Base-by-base conservation (phyloP, 2,888 invertebrate genomes). In the Synanthedon formicaeformis region DNA sequence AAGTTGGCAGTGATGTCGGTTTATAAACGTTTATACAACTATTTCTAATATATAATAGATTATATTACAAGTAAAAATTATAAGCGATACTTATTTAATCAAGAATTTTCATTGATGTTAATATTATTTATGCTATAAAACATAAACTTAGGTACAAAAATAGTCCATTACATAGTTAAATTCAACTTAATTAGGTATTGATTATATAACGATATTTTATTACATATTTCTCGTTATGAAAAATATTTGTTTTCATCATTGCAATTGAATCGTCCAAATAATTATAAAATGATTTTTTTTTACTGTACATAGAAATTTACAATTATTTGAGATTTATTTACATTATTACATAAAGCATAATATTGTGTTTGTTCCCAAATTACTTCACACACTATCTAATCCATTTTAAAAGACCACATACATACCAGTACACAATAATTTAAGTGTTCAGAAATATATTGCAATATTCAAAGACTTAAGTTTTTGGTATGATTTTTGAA, bases 281-380 rank as follows among this genome's bases (percentile, higher is more conserved):
- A 34, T 14, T 3, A 14, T 45, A 45, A 4, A 45, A 12, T 13
- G 13, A 41, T 13, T 45, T 45, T 45, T 45, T 48, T 12, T 55
- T 56, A 51, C 56, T 55, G 55, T 54, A 55, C 54, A 57, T 54
- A 53, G 59, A 62, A 65, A 62, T 63, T 61, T 63, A 67, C 63
- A 65, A 56, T 49, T 55, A 56, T 2, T 34, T 34, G 34, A 34
- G 34, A 34, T 48, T 55, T 55, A 65, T 65, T 62, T 65, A 66
- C 66, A 66, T 27, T 18, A 48, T 45, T 34, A 34, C 34, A 34
- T 34, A 34, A 34, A 34, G 34, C 8, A 34, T 27, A 23, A n/a
- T n/a, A 18, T 23, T 23, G 10, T 34, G 34, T 34, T 34, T 34
- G 34, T 10, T 34, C 34, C 34, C 34, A 34, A 34, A 10, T 8